Conservation (phyloP, 2,113 vertebrate species). For the Corythaeola cristata region DNA sequence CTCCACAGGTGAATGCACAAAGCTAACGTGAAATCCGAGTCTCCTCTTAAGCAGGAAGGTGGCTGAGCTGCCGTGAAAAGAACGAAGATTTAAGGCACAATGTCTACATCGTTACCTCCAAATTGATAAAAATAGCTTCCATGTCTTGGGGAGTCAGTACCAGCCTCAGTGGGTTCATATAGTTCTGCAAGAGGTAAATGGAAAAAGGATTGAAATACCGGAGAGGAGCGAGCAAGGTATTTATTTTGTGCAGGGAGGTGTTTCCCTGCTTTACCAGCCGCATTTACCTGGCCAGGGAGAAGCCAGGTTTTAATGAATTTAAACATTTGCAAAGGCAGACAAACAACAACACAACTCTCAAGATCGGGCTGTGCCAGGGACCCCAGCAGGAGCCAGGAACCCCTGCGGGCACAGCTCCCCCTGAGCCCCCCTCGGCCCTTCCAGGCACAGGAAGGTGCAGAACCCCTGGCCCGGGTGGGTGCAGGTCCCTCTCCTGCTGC, state of each 20-base stretch:
- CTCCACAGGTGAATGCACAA: background rate
- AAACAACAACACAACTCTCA: accelerated
- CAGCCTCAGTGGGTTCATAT: conserved; percentile 90
- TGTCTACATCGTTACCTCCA: conserved; percentile 78
- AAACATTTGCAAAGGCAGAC: background rate
- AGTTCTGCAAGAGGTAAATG: conserved; percentile 82
- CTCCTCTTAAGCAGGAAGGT: background rate
- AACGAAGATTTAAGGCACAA: background rate
- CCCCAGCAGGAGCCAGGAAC: background rate
- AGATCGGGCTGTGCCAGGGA: background rate
- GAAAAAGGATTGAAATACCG: background rate
- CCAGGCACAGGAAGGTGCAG: background rate
- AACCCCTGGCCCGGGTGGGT: background rate
- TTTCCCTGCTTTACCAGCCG: background rate
- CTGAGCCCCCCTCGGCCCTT: background rate
- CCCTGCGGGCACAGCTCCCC: accelerated
- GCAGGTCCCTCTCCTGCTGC: background rate
- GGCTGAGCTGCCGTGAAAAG: background rate
- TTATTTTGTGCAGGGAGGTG: background rate
- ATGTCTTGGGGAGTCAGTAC: conserved; percentile 88
- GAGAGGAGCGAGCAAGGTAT: background rate
- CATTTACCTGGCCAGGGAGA: background rate
- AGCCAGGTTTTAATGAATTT: background rate
- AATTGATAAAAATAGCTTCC: conserved; percentile 93
- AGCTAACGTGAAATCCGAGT: background rate